These are phyloP conservation scores for Aphaenogaster rudis DNA, from an alignment of 1,140 invertebrate genomes.

Conservation along the genomic window DNA sequence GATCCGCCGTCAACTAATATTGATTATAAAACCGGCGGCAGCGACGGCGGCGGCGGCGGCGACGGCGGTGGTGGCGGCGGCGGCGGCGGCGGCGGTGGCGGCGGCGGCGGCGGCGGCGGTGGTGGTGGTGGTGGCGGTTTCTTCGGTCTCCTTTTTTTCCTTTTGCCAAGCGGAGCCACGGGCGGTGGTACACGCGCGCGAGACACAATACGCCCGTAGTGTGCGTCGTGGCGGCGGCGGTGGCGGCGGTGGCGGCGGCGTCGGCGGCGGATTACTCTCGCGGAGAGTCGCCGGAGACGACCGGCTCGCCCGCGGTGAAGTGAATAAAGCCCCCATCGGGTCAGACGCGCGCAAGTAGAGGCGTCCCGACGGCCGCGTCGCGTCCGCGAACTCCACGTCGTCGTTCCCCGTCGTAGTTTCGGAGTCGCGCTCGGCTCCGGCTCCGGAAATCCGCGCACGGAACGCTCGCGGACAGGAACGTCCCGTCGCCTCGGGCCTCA, in stretches of 20 bases:
- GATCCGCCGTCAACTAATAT: conserved; percentile 81
- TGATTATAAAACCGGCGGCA: conserved; percentile 81
- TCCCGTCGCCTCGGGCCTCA: neutral
- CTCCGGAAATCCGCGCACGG: conserved; percentile 30
- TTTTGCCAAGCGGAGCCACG: conserved; percentile 45
- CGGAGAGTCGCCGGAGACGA: conserved; percentile 12
- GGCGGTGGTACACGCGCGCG: conserved; percentile 69
- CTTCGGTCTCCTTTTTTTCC: conserved; percentile 54
- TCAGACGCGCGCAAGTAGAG: neutral
- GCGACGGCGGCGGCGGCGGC: conserved; percentile 32
- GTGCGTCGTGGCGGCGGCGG: conserved; percentile 50
- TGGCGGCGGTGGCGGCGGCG: conserved; percentile 16
- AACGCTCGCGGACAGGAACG: conserved; percentile 16
- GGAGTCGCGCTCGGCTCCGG: neutral
- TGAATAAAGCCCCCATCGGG: conserved; percentile 36
- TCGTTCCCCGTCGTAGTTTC: neutral
- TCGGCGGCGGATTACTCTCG: conserved; percentile 13
- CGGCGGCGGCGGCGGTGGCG: conserved; percentile 26
- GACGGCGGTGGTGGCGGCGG: conserved; percentile 31
- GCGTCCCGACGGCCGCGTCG: neutral
- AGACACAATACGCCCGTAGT: conserved; percentile 45
- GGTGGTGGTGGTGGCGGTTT: conserved; percentile 59
- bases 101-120: conserved; percentile 32
- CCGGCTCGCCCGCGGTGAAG: conserved; percentile 52
- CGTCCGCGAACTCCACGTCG: neutral